Evolutionary conservation across 2,888 invertebrate genomes (phyloP).

Genomic region (Scaptomyza parva): DNA sequence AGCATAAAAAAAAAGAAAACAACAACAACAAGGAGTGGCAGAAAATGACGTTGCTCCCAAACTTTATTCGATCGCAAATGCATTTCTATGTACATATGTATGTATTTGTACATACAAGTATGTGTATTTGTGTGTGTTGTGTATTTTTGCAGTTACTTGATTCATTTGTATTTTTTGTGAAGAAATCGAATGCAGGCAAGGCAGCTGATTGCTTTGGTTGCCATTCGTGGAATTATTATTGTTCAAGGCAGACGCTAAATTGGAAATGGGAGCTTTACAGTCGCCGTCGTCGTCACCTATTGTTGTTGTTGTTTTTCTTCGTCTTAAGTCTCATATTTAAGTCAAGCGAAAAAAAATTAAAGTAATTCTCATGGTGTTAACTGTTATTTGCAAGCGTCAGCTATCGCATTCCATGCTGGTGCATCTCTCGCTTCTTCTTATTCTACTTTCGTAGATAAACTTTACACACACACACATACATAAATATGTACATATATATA

Average conservation of each 20-base stretch:
- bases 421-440: slow-evolving; percentile 6
- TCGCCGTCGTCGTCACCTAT: not conserved
- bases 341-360: slow-evolving; percentile 1
- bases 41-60: slow-evolving; percentile 32
- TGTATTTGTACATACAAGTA: slow-evolving; percentile 1
- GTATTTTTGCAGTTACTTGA: slow-evolving; percentile 20
- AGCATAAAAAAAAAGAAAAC: slow-evolving; percentile 29
- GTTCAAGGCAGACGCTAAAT: slow-evolving; percentile 32
- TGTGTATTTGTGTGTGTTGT: slow-evolving; percentile 2
- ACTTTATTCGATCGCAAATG: slow-evolving; percentile 40
- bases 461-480: not conserved
- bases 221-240: slow-evolving; percentile 46
- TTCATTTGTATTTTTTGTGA: slow-evolving; percentile 13
- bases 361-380: slow-evolving; percentile 41
- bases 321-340: slow-evolving; percentile 21
- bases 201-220: slow-evolving; percentile 14
- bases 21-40: slow-evolving; percentile 57
- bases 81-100: slow-evolving; percentile 17
- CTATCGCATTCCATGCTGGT: slow-evolving; percentile 38
- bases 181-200: slow-evolving; percentile 47
- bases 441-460: slow-evolving; percentile 18
- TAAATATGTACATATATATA: too few relatives aligned
- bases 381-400: slow-evolving; percentile 44
- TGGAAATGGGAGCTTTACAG: slow-evolving; percentile 35
- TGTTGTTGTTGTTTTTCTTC: not conserved